Evolutionary conservation across 2,797 vertebrate genomes (phyloP), one percentile per base, ranked within the genome.

Genomic region (Onychomys torridus): DNA sequence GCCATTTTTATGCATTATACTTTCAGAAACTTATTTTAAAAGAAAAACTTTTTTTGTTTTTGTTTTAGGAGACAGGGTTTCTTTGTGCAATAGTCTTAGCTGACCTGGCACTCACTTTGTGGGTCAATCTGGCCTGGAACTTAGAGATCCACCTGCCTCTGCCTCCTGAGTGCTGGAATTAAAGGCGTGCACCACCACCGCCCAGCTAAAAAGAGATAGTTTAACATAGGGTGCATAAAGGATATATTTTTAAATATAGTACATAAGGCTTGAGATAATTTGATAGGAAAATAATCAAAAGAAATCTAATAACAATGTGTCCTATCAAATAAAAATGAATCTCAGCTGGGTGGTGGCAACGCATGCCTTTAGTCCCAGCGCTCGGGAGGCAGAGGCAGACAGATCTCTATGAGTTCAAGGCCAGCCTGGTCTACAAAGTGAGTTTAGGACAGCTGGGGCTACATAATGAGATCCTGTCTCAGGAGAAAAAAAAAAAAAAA

Each of bases 321-420:
- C 78, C 19, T 93, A 34, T 61, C 52, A 92, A 94, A 85, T 92
- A 32, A 85, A 96, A 90, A 93, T 92, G 37, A 95, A 71, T 49
- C 40, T 76, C 73, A 46, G 25, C 43, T 11, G 11, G 19, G 69
- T 73, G n/a, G 37, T 73, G 25, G 73, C 17, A 1, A 34, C 3
- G 3, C 16, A n/a, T 8, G n/a, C 67, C 67, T n/a, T 71, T n/a
- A 71, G n/a, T 71, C 16, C 67, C 34, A 71, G 67, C 34, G 10
- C 67, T 37, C 17, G 6, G 34, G 67, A 71, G 67, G 34, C 67
- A 71, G 67, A 71, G 67, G 17, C 17, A 71, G 19, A 34, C n/a
- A n/a, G 67, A 71, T n/a, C 67, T 71, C 34, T 37, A 14, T 69
- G 7, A 71, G 67, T 37, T 71, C 34, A n/a, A 71, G 34, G n/a